These are phyloP conservation scores for Chrysopa pallens DNA, from an alignment of 1,140 invertebrate species.

Conservation along the genomic window DNA sequence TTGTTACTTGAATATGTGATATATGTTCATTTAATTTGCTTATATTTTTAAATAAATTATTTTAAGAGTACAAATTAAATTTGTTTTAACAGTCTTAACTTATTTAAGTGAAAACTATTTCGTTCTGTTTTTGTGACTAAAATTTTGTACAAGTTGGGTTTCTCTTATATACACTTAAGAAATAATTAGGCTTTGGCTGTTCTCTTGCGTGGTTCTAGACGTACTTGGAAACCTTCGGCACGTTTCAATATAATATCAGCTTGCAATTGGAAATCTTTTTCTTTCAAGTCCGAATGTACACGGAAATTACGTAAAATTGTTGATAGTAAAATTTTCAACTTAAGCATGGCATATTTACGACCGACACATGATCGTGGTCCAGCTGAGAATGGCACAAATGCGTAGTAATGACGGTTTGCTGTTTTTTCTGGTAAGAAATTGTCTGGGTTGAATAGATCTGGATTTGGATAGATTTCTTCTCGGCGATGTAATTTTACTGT, in stretches of 20 bases:
- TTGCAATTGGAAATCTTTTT: conserved; percentile 53
- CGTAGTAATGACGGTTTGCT: conserved; percentile 58
- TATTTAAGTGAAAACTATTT: too few species aligned
- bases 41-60: too few species aligned
- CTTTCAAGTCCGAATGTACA: conserved; percentile 41
- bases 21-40: too few species aligned
- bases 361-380: conserved; percentile 71
- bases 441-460: conserved; percentile 65
- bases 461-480: conserved; percentile 52
- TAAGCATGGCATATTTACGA: conserved; percentile 74
- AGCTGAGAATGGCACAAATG: conserved; percentile 73
- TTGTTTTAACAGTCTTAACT: too few species aligned
- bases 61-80: too few species aligned
- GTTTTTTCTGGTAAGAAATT: conserved; percentile 65
- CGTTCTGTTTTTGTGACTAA: too few species aligned
- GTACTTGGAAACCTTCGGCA: conserved; percentile 54
- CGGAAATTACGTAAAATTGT: conserved; percentile 71
- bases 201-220: conserved; percentile 41
- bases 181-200: neutral
- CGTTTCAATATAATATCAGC: conserved; percentile 71
- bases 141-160: too few species aligned
- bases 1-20: too few species aligned
- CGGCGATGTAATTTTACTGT: conserved; percentile 51
- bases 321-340: conserved; percentile 71
- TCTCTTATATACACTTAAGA: too few species aligned